Conservation (phyloP, 2,113 vertebrate genomes). For the cattle (Bos taurus) region DNA sequence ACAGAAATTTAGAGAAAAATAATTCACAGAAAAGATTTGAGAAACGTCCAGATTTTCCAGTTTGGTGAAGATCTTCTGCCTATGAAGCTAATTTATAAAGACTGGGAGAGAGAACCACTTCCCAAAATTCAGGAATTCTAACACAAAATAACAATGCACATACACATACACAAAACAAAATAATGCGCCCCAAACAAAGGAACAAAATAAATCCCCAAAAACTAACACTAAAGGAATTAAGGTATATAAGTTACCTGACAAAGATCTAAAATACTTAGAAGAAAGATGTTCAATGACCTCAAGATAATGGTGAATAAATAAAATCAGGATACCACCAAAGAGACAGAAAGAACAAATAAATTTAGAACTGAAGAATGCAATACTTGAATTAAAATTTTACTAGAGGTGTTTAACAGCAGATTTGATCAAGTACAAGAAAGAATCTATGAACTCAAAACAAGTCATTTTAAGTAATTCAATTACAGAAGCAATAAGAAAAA, state of each 20-base stretch:
- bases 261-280: neutral
- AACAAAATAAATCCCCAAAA: neutral
- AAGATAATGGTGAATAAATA: neutral
- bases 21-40: neutral
- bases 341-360: neutral
- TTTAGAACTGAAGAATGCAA: neutral
- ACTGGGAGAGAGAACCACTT: neutral
- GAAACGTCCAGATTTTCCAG: neutral
- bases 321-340: neutral
- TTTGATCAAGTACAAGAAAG: neutral
- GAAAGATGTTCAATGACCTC: neutral
- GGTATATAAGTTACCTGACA: neutral
- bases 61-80: neutral
- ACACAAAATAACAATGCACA: neutral
- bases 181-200: neutral
- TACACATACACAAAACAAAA: neutral
- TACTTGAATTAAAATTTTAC: neutral
- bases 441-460: neutral
- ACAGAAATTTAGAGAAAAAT: neutral
- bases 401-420: neutral
- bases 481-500: neutral
- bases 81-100: neutral
- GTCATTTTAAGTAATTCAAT: neutral
- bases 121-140: neutral
- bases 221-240: neutral